Evolutionary conservation across 1,140 invertebrate genomes (phyloP), one percentile per base, ranked within the genome.

Genomic region (Colletes latitarsis): DNA sequence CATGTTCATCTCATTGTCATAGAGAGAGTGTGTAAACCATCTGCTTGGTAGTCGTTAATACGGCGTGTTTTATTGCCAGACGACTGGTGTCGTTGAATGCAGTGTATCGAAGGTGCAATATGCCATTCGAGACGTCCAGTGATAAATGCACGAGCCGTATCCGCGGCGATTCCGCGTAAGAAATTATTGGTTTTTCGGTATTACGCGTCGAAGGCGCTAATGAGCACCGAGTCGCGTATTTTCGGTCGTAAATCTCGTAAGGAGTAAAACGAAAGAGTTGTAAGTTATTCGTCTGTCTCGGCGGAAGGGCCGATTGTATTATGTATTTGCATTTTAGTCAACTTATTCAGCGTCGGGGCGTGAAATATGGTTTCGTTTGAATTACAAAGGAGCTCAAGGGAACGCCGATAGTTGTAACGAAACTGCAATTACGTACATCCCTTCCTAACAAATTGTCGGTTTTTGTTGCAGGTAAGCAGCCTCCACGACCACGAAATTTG

Each of bases 51-150:
- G 64, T 60, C 68, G 64, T 79, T 81, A 81, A 81, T 75, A 62
- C 81, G 39, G 14, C 30, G 52, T 58, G 70, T 87, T 86, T 87
- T 86, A 86, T 76, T 77, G 73, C 69, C 12, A 55, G 67, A 41
- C 60, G 80, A 58, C 30, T 68, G 41, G 74, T 58, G 67, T 10
- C 63, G 41, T 10, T 17, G 64, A 12, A 43, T 17, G 43, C 9
- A 9, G 43, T 41, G 43, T 52, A 55, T 52, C 57, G 30, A n/a
- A 30, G 46, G 58, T 70, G 75, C 75, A 41, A 77, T 70, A 53
- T 39, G 58, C 57, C 76, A 19, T 77, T 62, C 30, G 14, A 17
- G 19, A 30, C 49, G 2, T 62, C 49, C 74, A 57, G 71, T 78
- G 76, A 78, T 72, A 78, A 78, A 78, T 78, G 68, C 4, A 1